Percentiles rank a stretch among this genome's conserved stretches.
These are phyloP conservation scores for Drosophila paramelanica DNA, from an alignment of 2,888 invertebrate genomes.

Conservation along the genomic window DNA sequence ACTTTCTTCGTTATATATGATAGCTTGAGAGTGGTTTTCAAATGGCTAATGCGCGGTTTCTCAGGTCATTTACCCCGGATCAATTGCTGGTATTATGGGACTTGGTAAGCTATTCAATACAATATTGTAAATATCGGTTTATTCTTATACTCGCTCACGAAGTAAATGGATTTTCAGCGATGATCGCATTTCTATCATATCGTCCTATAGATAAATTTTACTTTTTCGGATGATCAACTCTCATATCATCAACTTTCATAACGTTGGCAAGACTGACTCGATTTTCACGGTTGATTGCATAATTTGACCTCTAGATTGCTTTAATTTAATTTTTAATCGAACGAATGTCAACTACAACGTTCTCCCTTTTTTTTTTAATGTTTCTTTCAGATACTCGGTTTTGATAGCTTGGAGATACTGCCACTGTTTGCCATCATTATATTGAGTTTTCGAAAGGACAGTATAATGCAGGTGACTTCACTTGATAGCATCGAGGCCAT, in stretches of 20 bases:
- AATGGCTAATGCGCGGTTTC: slow-evolving; percentile 98
- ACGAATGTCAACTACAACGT: too few relatives aligned
- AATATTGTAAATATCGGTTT: too few relatives aligned
- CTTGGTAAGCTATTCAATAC: slow-evolving; percentile 85
- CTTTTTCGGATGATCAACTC: too few relatives aligned
- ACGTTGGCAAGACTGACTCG: too few relatives aligned
- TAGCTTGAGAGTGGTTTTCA: slow-evolving; percentile 95
- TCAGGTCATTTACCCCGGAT: slow-evolving; percentile 97
- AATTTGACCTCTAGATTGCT: too few relatives aligned
- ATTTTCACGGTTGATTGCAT: too few relatives aligned
- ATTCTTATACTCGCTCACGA: too few relatives aligned
- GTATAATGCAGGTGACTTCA: slow-evolving; percentile 90
- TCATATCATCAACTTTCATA: too few relatives aligned
- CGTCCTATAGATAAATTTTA: too few relatives aligned
- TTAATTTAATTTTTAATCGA: too few relatives aligned
- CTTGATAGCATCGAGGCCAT: slow-evolving; percentile 94
- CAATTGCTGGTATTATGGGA: slow-evolving; percentile 97
- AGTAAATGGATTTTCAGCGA: too few relatives aligned
- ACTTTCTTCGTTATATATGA: slow-evolving; percentile 30
- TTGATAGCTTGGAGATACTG: slow-evolving; percentile 95
- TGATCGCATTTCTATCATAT: too few relatives aligned
- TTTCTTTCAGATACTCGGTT: slow-evolving; percentile 89
- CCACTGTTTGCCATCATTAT: slow-evolving; percentile 94
- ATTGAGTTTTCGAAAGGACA: slow-evolving; percentile 93
- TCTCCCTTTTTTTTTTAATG: background rate